These are phyloP conservation scores for Saturnia japonica DNA, from an alignment of 2,888 invertebrate genomes.

Conservation along the genomic window DNA sequence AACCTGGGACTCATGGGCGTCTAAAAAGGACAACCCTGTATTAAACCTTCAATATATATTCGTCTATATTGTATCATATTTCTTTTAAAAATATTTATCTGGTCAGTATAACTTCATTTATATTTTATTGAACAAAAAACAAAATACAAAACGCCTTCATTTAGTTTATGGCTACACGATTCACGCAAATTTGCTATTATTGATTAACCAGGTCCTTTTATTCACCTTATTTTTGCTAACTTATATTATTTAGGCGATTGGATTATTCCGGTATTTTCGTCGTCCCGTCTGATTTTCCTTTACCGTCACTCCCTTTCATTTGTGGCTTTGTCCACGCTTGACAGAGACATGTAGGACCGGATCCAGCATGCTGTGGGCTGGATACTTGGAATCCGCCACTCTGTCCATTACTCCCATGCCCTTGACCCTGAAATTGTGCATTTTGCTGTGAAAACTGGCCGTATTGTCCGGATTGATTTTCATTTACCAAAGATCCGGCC, in stretches of 20 bases:
- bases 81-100: no score
- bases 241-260: not conserved
- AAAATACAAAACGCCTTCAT: not conserved
- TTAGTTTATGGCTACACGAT: not conserved
- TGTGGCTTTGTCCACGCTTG: slow-evolving; percentile 71
- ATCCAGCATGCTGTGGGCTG: slow-evolving; percentile 44
- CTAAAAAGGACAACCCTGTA: no score
- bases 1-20: no score
- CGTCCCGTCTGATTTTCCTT: slow-evolving; percentile 42
- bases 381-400: slow-evolving; percentile 44
- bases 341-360: slow-evolving; percentile 69
- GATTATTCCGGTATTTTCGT: slow-evolving; percentile 23
- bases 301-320: slow-evolving; percentile 28
- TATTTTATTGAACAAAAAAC: not conserved
- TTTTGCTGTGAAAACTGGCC: slow-evolving; percentile 18
- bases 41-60: no score
- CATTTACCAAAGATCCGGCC: not conserved
- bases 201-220: not conserved
- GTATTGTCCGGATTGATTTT: slow-evolving; percentile 8
- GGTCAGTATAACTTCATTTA: no score
- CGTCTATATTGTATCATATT: no score
- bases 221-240: not conserved
- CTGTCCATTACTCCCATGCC: slow-evolving; percentile 19
- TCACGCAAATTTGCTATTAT: not conserved
- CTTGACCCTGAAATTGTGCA: slow-evolving; percentile 8